A percentile compares a stretch with the other conserved stretches of the same genome.
Evolutionary conservation across 2,113 vertebrate species (phyloP).

Genomic region (Gopherus evgoodei): DNA sequence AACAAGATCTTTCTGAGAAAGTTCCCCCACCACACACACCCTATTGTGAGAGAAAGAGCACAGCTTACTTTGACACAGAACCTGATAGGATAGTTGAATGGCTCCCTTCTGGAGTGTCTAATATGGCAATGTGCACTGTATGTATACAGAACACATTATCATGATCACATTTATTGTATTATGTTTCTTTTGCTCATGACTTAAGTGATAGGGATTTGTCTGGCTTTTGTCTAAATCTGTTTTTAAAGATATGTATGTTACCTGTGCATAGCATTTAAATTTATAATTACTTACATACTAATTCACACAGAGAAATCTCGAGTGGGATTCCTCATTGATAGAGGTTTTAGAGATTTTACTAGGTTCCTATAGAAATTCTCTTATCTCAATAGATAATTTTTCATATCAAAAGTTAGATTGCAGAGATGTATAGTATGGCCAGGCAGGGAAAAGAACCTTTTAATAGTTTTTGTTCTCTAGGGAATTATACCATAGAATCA

Average conservation of each 20-base stretch:
- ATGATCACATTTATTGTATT: background rate
- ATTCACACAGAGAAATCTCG: background rate
- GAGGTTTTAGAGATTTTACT: background rate
- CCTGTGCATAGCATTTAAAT: background rate
- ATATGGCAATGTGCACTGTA: background rate
- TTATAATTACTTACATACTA: background rate
- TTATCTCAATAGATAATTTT: conserved; percentile 31
- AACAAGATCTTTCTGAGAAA: too few species aligned
- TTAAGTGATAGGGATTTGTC: background rate
- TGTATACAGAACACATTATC: background rate
- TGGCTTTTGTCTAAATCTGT: conserved; percentile 1
- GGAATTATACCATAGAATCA: conserved; percentile 23
- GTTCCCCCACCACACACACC: too few species aligned
- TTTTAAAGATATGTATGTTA: background rate
- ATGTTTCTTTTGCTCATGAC: conserved; percentile 7
- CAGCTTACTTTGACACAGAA: background rate
- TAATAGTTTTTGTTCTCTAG: conserved; percentile 48
- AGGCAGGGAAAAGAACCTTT: background rate
- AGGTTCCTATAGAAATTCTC: background rate
- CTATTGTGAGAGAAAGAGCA: background rate
- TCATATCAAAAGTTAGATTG: background rate
- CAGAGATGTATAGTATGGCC: conserved; percentile 8
- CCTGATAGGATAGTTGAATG: background rate
- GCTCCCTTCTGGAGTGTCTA: background rate
- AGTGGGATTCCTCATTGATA: background rate